Conservation (phyloP, 2,797 vertebrate species). For the Scolopax rusticola region DNA sequence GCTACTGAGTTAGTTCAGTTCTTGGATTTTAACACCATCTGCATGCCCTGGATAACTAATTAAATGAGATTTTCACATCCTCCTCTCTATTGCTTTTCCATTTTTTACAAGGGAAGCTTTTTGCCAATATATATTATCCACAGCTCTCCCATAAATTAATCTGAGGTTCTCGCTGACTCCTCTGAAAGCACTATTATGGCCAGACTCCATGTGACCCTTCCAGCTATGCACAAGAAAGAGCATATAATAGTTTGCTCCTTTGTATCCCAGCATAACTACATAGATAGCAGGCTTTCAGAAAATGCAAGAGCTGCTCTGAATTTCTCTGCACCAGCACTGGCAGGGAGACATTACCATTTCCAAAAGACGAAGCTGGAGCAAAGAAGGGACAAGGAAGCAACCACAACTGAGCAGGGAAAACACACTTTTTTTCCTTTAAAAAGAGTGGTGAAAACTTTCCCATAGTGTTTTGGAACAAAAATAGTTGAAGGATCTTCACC, state of each 20-base stretch:
- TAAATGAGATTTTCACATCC: conserved; percentile 38
- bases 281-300: background rate
- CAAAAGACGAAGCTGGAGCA: background rate
- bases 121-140: background rate
- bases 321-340: background rate
- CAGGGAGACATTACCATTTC: background rate
- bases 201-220: background rate
- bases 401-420: background rate
- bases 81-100: background rate
- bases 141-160: background rate
- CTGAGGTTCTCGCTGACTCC: background rate
- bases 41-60: conserved; percentile 54
- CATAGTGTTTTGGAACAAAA: background rate
- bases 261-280: background rate
- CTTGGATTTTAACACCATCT: background rate
- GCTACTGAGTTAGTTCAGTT: background rate
- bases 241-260: background rate
- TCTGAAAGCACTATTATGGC: background rate
- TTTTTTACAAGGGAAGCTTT: conserved; percentile 14
- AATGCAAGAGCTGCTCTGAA: background rate
- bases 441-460: background rate
- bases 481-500: rapidly evolving
- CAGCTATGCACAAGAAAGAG: background rate
- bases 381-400: background rate
- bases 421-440: background rate